phyloP scores from a whole-genome alignment of 1,140 invertebrate genomes.

The Cyphomyrmex costatus region DNA sequence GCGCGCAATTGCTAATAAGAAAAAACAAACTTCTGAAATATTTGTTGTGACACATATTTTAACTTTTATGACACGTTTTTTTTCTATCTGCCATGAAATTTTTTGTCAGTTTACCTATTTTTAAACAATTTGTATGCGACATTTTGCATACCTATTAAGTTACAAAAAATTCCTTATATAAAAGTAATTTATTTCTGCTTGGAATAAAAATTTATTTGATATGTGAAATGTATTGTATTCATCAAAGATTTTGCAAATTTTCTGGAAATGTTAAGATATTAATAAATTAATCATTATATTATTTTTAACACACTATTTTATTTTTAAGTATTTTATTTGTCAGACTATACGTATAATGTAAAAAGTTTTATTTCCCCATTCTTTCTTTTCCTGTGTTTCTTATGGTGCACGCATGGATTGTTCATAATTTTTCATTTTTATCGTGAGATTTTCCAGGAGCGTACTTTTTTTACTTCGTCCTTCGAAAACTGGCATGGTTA shows the following conservation, averaged over 20 bases:
- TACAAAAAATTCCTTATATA: background rate
- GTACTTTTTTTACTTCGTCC: background rate
- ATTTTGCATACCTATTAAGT: conserved; percentile 3
- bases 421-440: background rate
- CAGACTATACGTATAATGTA: background rate
- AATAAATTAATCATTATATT: background rate
- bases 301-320: background rate
- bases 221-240: background rate
- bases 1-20: background rate
- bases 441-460: background rate
- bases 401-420: background rate
- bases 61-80: conserved; percentile 9
- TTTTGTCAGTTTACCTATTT: background rate
- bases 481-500: conserved; percentile 4
- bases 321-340: background rate
- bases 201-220: background rate
- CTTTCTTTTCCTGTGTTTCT: background rate
- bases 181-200: background rate
- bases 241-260: background rate
- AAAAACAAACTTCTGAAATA: background rate
- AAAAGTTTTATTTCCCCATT: background rate
- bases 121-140: background rate
- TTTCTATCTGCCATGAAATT: background rate
- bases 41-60: background rate
- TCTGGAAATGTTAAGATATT: background rate